phyloP scores from a whole-genome alignment of 2,888 invertebrate species.

The Eupeodes latifasciatus region DNA sequence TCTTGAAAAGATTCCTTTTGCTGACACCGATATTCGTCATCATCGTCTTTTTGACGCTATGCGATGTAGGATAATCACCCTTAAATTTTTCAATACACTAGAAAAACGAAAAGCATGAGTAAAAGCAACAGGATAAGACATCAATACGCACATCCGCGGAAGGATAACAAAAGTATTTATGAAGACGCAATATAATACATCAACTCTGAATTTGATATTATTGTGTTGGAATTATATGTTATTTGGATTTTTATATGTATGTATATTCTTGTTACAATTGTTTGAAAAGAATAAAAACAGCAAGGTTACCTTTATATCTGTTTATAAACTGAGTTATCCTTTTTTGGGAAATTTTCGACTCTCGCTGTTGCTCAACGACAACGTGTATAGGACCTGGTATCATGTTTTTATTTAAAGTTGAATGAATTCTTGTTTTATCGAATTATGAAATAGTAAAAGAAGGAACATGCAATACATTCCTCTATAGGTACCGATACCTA shows the following conservation, averaged over 20 bases:
- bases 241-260: constrained; percentile 21
- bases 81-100: constrained; percentile 47
- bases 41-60: no score
- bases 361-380: not conserved
- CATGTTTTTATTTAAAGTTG: constrained; percentile 29
- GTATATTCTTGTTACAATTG: constrained; percentile 34
- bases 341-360: not conserved
- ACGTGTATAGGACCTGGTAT: constrained; percentile 11
- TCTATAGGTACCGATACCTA: not conserved
- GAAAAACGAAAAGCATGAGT: constrained; percentile 42
- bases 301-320: not conserved
- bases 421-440: constrained; percentile 19
- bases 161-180: constrained; percentile 24
- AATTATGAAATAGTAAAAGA: not conserved
- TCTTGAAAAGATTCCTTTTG: constrained; percentile 48
- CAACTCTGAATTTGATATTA: constrained; percentile 14
- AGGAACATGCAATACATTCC: not conserved
- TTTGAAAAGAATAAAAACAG: constrained; percentile 3
- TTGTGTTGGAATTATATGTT: constrained; percentile 38
- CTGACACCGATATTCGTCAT: not conserved
- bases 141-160: constrained; percentile 61
- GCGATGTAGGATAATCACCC: constrained; percentile 51
- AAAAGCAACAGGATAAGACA: constrained; percentile 70
- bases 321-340: not conserved
- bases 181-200: constrained; percentile 45